phyloP scores from a whole-genome alignment of 2,797 vertebrate species.

The Myiothlypis chrysogaster region DNA sequence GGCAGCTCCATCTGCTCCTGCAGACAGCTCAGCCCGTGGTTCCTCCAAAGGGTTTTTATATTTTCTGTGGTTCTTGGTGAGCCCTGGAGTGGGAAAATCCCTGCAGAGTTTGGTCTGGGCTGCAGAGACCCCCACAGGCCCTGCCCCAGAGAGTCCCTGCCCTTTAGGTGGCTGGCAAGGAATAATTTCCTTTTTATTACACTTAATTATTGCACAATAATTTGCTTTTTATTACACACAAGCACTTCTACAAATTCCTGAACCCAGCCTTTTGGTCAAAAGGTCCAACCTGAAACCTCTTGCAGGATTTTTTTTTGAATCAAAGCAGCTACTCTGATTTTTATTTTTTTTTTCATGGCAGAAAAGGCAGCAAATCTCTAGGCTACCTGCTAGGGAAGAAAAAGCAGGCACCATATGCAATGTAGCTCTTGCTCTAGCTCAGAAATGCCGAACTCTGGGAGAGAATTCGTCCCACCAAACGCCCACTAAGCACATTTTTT shows the following conservation, averaged over 20 bases:
- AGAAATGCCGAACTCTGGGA: slow-evolving; percentile 51
- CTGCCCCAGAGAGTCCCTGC: not conserved
- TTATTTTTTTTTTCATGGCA: not conserved
- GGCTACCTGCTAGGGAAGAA: slow-evolving; percentile 24
- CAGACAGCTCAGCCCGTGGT: not conserved
- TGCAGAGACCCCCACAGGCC: not conserved
- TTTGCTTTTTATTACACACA: no score
- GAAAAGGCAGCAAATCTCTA: not conserved
- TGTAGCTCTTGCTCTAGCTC: not conserved
- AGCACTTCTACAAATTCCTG: no score
- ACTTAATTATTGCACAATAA: no score
- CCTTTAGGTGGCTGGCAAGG: not conserved
- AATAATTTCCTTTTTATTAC: no score
- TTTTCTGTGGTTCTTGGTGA: not conserved
- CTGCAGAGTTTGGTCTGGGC: not conserved
- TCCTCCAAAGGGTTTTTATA: not conserved
- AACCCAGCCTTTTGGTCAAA: not conserved
- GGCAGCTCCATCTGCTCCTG: not conserved
- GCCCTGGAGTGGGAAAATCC: not conserved
- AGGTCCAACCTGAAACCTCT: not conserved
- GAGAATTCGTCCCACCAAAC: slow-evolving; percentile 72
- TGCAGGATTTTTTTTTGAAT: not conserved
- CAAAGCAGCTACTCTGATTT: not conserved
- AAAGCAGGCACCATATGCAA: slow-evolving; percentile 54
- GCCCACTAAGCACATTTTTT: slow-evolving; percentile 76